These are phyloP conservation scores for Scaptodrosophila latifasciaeformis DNA, from an alignment of 2,888 invertebrate species.

Conservation along the genomic window DNA sequence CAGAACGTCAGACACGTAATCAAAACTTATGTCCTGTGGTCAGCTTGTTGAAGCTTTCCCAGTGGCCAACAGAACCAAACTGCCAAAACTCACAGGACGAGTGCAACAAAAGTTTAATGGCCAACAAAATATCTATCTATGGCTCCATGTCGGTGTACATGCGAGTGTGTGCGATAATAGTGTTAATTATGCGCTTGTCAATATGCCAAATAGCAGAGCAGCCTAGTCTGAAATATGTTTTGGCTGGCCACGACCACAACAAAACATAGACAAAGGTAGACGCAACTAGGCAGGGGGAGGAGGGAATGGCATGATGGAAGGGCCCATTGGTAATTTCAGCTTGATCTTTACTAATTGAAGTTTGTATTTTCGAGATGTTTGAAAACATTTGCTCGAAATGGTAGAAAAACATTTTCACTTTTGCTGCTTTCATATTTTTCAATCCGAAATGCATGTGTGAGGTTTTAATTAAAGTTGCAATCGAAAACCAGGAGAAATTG, in stretches of 20 bases:
- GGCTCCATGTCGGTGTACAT: slow-evolving; percentile 1
- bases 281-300: not conserved
- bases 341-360: slow-evolving; percentile 60
- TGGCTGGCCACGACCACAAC: slow-evolving; percentile 10
- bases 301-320: slow-evolving; percentile 18
- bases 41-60: slow-evolving; percentile 43
- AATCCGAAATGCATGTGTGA: too few relatives aligned
- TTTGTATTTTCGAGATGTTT: slow-evolving; percentile 43
- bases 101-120: slow-evolving; percentile 26
- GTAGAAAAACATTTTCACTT: slow-evolving; percentile 9
- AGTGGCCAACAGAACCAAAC: slow-evolving; percentile 38
- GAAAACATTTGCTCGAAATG: slow-evolving; percentile 54
- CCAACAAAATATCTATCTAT: slow-evolving; percentile 29
- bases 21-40: slow-evolving; percentile 43
- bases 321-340: slow-evolving; percentile 16
- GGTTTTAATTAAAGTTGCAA: slow-evolving; percentile 49
- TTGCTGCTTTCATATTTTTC: slow-evolving; percentile 1
- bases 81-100: not conserved
- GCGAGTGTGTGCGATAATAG: slow-evolving; percentile 49
- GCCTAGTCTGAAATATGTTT: slow-evolving; percentile 49
- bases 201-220: slow-evolving; percentile 59
- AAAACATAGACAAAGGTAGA: too few relatives aligned
- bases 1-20: slow-evolving; percentile 33
- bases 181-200: slow-evolving; percentile 65
- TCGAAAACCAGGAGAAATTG: not conserved